Conservation (phyloP, 2,797 vertebrate genomes). For the Alfaro cultratus region DNA sequence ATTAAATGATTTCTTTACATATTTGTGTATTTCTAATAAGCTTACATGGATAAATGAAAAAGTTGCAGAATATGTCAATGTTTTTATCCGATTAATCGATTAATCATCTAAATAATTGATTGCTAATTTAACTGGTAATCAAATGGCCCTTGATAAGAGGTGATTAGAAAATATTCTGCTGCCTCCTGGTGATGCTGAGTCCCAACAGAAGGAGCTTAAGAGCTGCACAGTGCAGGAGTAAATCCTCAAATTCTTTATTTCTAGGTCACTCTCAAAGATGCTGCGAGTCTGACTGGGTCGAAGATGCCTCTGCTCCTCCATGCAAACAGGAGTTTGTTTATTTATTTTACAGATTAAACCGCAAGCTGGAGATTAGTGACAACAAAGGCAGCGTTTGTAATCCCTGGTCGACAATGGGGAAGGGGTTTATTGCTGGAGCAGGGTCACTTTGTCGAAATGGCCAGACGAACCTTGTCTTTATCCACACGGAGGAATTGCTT, state of each 20-base stretch:
- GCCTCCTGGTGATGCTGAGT: not conserved
- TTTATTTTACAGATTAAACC: slow-evolving; percentile 69
- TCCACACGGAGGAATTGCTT: slow-evolving; percentile 98
- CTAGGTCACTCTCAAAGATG: slow-evolving; percentile 25
- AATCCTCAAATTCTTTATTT: slow-evolving; percentile 41
- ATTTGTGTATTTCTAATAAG: too few relatives aligned
- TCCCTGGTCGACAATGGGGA: slow-evolving; percentile 50
- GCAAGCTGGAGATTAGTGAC: slow-evolving; percentile 59
- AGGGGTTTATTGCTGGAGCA: not conserved
- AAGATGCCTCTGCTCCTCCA: slow-evolving; percentile 34
- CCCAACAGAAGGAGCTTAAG: not conserved
- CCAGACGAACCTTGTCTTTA: slow-evolving; percentile 93
- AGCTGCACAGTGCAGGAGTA: slow-evolving; percentile 5
- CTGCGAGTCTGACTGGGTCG: not conserved
- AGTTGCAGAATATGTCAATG: too few relatives aligned
- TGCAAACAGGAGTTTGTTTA: slow-evolving; percentile 57
- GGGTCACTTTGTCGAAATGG: not conserved
- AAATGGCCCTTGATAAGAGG: not conserved
- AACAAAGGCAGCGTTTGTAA: slow-evolving; percentile 67
- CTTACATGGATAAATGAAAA: too few relatives aligned
- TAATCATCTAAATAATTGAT: too few relatives aligned
- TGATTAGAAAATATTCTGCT: not conserved
- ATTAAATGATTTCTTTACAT: too few relatives aligned
- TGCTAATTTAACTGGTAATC: too few relatives aligned
- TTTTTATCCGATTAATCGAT: too few relatives aligned